These are phyloP conservation scores for Ditula angustiorana DNA, from an alignment of 2,888 invertebrate genomes.

Conservation along the genomic window DNA sequence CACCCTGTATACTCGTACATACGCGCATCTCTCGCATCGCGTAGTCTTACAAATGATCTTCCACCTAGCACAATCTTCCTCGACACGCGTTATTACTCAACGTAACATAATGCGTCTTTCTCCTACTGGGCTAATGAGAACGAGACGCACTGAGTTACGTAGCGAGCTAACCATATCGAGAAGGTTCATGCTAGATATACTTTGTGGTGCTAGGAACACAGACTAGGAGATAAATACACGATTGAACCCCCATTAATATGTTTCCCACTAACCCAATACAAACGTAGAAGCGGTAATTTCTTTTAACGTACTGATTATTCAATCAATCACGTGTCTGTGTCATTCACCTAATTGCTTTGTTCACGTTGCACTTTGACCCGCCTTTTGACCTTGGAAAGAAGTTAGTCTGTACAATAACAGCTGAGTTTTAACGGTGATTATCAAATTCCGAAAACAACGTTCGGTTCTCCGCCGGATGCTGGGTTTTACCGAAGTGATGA, in stretches of 20 bases:
- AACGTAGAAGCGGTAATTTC: neutral
- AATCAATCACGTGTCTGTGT: neutral
- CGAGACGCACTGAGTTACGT: too few species aligned
- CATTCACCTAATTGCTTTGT: conserved; percentile 23
- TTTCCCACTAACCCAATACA: neutral
- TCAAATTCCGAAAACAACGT: neutral
- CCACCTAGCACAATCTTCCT: too few species aligned
- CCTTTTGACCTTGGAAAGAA: neutral
- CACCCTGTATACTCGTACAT: too few species aligned
- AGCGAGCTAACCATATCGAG: too few species aligned
- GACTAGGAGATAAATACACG: neutral
- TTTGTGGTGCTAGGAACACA: too few species aligned
- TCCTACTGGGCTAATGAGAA: too few species aligned
- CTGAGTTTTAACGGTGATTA: neutral
- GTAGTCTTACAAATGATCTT: too few species aligned
- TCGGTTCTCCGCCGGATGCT: neutral
- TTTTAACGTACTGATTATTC: neutral
- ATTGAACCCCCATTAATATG: neutral
- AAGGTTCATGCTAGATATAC: too few species aligned
- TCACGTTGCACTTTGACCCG: conserved; percentile 10
- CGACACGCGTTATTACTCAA: too few species aligned
- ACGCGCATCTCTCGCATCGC: too few species aligned
- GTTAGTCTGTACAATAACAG: neutral
- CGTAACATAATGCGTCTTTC: too few species aligned
- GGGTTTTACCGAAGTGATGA: neutral